These are phyloP conservation scores for Cheilosia grossa DNA, from an alignment of 2,888 invertebrate species.

Conservation along the genomic window DNA sequence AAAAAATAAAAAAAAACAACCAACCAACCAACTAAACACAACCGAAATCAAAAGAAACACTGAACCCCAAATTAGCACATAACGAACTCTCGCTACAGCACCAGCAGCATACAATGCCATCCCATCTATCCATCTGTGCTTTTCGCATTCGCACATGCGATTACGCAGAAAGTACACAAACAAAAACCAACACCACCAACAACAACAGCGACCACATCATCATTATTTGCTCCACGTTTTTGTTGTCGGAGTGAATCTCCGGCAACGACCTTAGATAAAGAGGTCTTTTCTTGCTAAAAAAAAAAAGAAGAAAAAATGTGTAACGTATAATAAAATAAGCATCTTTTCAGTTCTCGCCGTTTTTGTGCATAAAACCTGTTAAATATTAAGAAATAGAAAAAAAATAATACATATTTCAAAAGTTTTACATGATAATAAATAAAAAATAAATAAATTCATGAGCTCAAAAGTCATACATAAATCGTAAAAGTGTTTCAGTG, in stretches of 20 bases:
- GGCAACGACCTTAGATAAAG: slow-evolving; percentile 67
- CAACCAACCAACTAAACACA: slow-evolving; percentile 26
- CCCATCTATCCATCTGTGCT: slow-evolving; percentile 4
- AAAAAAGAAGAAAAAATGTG: slow-evolving; percentile 7
- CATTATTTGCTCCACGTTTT: slow-evolving; percentile 49
- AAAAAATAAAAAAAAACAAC: not conserved
- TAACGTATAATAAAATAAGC: not conserved
- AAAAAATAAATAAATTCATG: not conserved
- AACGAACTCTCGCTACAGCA: slow-evolving; percentile 23
- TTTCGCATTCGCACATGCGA: slow-evolving; percentile 47
- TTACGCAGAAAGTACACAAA: slow-evolving; percentile 39
- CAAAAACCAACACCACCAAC: not conserved
- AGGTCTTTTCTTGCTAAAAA: slow-evolving; percentile 55
- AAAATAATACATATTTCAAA: not conserved
- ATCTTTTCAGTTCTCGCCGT: slow-evolving; percentile 25
- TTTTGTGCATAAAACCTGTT: slow-evolving; percentile 32
- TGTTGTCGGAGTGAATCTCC: slow-evolving; percentile 50
- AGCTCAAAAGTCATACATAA: slow-evolving; percentile 33
- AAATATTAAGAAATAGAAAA: slow-evolving; percentile 14
- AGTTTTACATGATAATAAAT: slow-evolving; percentile 3
- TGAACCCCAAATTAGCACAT: slow-evolving; percentile 55
- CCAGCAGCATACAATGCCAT: not conserved
- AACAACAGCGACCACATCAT: slow-evolving; percentile 35
- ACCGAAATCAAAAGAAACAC: slow-evolving; percentile 44
- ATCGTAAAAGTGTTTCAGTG: slow-evolving; percentile 29